A percentile compares a stretch with the other conserved stretches of the same genome.
Conservation (phyloP, 2,113 vertebrate species). For the Neopipo cinnamomea region DNA sequence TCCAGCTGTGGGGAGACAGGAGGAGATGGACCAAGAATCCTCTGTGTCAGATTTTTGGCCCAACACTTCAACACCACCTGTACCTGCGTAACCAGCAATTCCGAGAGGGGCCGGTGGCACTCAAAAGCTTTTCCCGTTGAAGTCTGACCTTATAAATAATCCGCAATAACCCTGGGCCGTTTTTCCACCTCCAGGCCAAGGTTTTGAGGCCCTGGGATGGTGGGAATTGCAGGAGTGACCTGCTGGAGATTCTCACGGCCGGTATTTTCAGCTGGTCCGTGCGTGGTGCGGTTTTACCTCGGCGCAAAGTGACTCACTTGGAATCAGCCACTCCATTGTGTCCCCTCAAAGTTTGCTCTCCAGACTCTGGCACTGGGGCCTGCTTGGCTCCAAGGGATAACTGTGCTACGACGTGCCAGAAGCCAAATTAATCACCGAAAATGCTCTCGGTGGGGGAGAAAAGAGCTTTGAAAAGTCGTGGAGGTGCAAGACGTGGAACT, state of each 20-base stretch:
- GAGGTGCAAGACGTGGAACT: not conserved
- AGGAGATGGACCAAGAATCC: not conserved
- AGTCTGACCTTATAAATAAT: not conserved
- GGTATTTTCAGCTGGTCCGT: conserved; percentile 28
- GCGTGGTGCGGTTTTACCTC: conserved; percentile 13
- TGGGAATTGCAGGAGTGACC: not conserved
- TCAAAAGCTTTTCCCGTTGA: not conserved
- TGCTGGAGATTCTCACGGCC: not conserved
- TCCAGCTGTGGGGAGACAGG: not conserved
- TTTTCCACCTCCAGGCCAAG: not conserved
- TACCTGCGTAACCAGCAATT: not conserved
- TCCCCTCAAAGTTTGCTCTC: not conserved
- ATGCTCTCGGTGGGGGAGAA: not conserved
- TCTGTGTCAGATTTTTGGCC: not conserved
- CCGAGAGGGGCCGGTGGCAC: not conserved
- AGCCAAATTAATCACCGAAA: not conserved
- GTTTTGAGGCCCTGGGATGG: not conserved
- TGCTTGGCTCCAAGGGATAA: not conserved
- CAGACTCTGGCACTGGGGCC: not conserved
- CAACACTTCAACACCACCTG: not conserved
- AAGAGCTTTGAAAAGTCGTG: not conserved
- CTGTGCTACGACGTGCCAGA: not conserved
- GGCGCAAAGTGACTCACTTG: not conserved
- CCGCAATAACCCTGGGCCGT: not conserved
- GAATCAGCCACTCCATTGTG: not conserved